Conservation (phyloP, 2,113 vertebrate genomes). For the Hemibagrus wyckioides region DNA sequence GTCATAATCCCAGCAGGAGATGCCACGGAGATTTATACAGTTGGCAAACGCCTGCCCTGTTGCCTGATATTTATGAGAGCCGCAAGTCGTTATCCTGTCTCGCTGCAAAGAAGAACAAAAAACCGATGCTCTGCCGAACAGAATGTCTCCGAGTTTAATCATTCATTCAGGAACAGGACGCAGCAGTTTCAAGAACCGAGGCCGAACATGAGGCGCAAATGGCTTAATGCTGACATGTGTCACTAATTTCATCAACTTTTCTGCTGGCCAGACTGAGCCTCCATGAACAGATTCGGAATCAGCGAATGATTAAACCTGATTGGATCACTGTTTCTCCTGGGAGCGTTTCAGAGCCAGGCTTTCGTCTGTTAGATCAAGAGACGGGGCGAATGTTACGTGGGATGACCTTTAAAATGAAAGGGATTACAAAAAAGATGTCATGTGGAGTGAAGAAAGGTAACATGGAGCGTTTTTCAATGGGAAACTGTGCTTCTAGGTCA, state of each 20-base stretch:
- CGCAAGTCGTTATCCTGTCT: conserved; percentile 15
- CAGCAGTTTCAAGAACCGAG: background rate
- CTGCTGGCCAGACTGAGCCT: background rate
- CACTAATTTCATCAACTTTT: conserved; percentile 27
- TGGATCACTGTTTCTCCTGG: background rate
- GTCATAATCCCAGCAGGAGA: conserved; percentile 10
- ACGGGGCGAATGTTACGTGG: too few species aligned
- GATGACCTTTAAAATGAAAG: background rate
- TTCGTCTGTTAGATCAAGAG: background rate
- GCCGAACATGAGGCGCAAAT: conserved; percentile 17
- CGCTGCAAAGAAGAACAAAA: background rate
- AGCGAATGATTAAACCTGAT: conserved; percentile 20
- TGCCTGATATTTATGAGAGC: conserved; percentile 25
- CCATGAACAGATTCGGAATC: conserved; percentile 26
- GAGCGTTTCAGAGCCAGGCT: background rate
- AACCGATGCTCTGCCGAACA: background rate
- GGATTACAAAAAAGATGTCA: background rate
- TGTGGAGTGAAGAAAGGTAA: background rate
- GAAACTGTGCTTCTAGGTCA: background rate
- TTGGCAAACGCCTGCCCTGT: background rate
- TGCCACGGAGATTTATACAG: conserved; percentile 17
- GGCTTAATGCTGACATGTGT: conserved; percentile 26
- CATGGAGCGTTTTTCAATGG: background rate
- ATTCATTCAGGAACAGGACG: background rate
- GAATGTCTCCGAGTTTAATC: background rate